Conservation (phyloP, 1,140 invertebrate species). For the Halictus rubicundus region DNA sequence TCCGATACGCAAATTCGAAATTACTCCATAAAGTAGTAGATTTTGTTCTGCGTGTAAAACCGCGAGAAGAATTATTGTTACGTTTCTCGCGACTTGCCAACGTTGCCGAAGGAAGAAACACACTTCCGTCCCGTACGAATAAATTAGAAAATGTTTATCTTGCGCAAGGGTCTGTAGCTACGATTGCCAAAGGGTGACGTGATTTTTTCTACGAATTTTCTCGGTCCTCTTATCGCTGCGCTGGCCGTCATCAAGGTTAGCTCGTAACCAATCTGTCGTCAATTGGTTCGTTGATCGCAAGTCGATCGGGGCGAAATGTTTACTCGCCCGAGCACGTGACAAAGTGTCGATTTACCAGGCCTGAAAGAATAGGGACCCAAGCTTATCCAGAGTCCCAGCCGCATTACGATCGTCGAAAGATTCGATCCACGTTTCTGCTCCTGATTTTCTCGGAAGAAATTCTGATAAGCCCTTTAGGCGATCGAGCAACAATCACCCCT, state of each 20-base stretch:
- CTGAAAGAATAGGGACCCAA: constrained; percentile 17
- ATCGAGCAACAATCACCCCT: not conserved
- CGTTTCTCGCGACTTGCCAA: too few relatives aligned
- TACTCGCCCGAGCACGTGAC: constrained; percentile 44
- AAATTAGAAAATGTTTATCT: too few relatives aligned
- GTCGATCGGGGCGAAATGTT: constrained; percentile 31
- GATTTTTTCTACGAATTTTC: not conserved
- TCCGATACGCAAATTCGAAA: too few relatives aligned
- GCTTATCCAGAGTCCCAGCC: constrained; percentile 34
- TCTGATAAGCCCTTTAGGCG: not conserved
- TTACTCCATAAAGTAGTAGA: too few relatives aligned
- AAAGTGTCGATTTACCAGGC: constrained; percentile 46
- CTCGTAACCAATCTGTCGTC: not conserved
- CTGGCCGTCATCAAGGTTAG: not conserved
- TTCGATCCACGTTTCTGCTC: not conserved
- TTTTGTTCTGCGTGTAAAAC: too few relatives aligned
- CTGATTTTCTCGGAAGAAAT: not conserved
- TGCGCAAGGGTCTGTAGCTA: too few relatives aligned
- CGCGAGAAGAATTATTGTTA: too few relatives aligned
- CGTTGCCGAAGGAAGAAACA: too few relatives aligned
- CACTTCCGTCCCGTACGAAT: too few relatives aligned
- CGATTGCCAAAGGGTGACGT: not conserved
- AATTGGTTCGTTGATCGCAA: constrained; percentile 35
- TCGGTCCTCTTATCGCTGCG: not conserved
- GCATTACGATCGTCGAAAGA: constrained; percentile 43